Percentiles rank a stretch among this genome's conserved stretches.
Evolutionary conservation across 2,113 vertebrate species (phyloP).

Genomic region (Cichladusa arquata): DNA sequence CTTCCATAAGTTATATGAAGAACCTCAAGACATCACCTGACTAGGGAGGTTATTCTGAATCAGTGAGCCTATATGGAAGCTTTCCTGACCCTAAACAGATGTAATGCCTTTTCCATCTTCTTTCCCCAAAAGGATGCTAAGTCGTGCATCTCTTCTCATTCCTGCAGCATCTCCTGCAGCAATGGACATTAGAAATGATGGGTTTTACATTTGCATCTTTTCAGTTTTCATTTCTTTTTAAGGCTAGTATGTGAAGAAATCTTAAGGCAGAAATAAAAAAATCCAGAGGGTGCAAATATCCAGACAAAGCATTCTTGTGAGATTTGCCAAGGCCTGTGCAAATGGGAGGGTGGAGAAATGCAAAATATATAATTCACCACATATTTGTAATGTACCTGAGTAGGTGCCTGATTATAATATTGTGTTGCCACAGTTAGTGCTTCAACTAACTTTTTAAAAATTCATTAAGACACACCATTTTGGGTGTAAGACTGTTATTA

Average conservation of each 20-base stretch:
- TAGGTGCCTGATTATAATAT: background rate
- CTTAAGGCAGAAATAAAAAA: background rate
- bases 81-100: background rate
- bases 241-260: background rate
- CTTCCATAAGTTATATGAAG: background rate
- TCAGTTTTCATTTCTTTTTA: background rate
- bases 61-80: background rate
- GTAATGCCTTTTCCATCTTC: background rate
- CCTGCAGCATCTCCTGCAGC: background rate
- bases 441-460: background rate
- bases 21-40: background rate
- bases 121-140: background rate
- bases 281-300: background rate
- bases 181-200: background rate
- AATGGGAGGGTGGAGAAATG: background rate
- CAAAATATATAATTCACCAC: background rate
- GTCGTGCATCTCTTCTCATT: background rate
- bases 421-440: background rate
- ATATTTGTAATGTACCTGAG: background rate
- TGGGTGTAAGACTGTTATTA: background rate
- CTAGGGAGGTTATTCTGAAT: background rate
- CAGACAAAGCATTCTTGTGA: background rate
- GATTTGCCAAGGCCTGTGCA: background rate
- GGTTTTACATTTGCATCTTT: background rate
- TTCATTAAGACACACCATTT: background rate